Conservation (phyloP, 92 coral and sea anemone genomes). For the Plumapathes pennacea region DNA sequence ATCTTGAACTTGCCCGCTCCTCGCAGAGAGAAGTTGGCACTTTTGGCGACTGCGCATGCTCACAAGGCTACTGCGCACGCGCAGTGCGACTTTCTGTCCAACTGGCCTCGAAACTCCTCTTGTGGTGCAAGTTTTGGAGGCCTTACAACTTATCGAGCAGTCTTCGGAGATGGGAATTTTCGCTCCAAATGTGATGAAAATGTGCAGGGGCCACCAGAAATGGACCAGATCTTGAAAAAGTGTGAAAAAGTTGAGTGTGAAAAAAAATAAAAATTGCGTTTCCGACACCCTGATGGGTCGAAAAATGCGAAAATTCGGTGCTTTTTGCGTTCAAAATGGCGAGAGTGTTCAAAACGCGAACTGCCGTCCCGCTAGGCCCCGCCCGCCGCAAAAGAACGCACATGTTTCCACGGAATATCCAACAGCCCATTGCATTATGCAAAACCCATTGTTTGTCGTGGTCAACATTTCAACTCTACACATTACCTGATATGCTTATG, state of each 20-base stretch:
- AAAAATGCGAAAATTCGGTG: conserved; percentile 73
- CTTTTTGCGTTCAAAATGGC: conserved; percentile 98
- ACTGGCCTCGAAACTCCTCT: conserved; percentile 72
- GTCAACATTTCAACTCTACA: conserved; percentile 90
- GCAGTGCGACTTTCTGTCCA: conserved; percentile 73
- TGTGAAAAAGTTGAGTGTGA: conserved; percentile 39
- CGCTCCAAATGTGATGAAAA: conserved; percentile 60
- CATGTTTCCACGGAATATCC: conserved; percentile 85
- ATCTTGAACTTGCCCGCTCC: conserved; percentile 99
- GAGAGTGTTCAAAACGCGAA: conserved; percentile 79
- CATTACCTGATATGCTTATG: conserved; percentile 77
- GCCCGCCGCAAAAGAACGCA: conserved; percentile 94
- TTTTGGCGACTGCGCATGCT: conserved; percentile 95
- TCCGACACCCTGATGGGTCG: conserved; percentile 54
- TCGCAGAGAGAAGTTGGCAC: conserved; percentile 80
- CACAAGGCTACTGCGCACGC: conserved; percentile 91
- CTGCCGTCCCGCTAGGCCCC: conserved; percentile 88
- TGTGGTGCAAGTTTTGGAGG: conserved; percentile 71
- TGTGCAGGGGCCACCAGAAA: conserved; percentile 34
- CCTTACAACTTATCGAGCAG: conserved; percentile 95
- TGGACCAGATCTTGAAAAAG: conserved; percentile 51
- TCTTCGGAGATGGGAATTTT: conserved; percentile 83
- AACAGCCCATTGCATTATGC: conserved; percentile 90
- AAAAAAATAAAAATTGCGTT: conserved; percentile 50
- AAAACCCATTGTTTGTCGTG: conserved; percentile 90